Percentiles rank a stretch among this genome's conserved stretches.
These are phyloP conservation scores for Aproaerema taeniolella DNA, from an alignment of 2,888 invertebrate genomes.

Conservation along the genomic window DNA sequence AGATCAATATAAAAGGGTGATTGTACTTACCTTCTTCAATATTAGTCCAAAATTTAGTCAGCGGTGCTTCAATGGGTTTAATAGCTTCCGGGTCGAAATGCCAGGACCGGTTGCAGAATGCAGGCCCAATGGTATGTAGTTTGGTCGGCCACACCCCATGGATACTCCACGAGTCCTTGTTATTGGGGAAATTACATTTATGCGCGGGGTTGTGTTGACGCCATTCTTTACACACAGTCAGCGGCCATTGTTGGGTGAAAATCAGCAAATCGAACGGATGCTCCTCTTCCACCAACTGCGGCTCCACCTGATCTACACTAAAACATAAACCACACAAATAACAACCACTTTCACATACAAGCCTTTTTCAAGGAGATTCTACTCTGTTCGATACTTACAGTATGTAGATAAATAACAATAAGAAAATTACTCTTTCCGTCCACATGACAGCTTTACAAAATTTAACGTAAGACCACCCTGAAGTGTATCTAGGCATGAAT, in stretches of 20 bases:
- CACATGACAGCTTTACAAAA: conserved; percentile 5
- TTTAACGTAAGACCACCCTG: too few relatives aligned
- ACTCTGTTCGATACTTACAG: conserved; percentile 14
- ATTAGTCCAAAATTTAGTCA: conserved; percentile 84
- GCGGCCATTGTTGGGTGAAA: conserved; percentile 89
- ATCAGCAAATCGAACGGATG: conserved; percentile 79
- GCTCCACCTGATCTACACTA: conserved; percentile 25
- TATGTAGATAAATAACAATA: conserved; percentile 8
- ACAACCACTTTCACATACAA: neutral
- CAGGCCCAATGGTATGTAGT: conserved; percentile 80
- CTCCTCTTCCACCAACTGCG: conserved; percentile 13
- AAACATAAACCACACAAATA: conserved; percentile 21
- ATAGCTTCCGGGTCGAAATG: conserved; percentile 80
- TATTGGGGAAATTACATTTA: conserved; percentile 79
- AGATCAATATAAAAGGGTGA: neutral
- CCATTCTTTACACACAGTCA: conserved; percentile 82
- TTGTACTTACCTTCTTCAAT: conserved; percentile 75
- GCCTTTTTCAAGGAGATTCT: neutral
- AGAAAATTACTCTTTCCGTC: conserved; percentile 5
- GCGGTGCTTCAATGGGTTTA: conserved; percentile 69
- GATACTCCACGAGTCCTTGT: conserved; percentile 83
- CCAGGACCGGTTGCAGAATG: conserved; percentile 83
- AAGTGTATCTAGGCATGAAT: neutral
- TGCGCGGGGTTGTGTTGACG: conserved; percentile 76
- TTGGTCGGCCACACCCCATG: conserved; percentile 92